Percentiles rank a stretch among this genome's conserved stretches.
Evolutionary conservation across 2,113 vertebrate genomes (phyloP).

Genomic region (Anarhynchus alexandrinus): DNA sequence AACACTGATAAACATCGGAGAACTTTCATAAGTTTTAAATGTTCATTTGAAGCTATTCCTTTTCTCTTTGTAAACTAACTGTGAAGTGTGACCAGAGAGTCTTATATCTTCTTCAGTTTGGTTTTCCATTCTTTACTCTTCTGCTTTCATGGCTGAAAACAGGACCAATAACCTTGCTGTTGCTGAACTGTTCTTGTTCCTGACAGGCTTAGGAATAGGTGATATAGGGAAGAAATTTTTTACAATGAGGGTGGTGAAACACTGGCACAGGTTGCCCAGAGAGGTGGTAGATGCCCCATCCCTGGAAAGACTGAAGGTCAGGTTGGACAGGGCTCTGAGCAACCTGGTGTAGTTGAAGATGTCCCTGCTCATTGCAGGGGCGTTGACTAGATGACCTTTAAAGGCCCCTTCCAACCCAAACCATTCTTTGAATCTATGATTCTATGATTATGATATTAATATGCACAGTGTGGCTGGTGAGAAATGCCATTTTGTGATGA

Average conservation of each 20-base stretch:
- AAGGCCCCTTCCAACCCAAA: no score
- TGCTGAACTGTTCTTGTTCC: background rate
- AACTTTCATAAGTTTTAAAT: background rate
- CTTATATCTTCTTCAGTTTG: background rate
- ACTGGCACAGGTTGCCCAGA: no score
- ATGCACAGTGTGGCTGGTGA: background rate
- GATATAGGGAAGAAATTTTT: background rate
- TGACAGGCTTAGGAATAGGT: background rate
- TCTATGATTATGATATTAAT: background rate
- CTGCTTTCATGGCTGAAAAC: background rate
- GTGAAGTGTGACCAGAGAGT: background rate
- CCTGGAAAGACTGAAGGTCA: no score
- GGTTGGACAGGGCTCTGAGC: no score
- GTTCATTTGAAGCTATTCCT: background rate
- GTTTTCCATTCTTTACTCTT: background rate
- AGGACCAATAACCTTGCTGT: background rate
- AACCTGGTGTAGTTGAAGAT: no score
- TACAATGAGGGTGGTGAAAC: background rate
- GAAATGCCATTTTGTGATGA: background rate
- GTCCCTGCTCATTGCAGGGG: no score
- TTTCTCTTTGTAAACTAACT: background rate
- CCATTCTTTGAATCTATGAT: no score
- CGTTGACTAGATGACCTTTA: no score
- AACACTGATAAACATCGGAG: background rate
- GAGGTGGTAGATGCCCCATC: no score